A percentile compares a stretch with the other conserved stretches of the same genome.
phyloP scores from a whole-genome alignment of 2,113 vertebrate genomes.

The Pyxicephalus adspersus region DNA sequence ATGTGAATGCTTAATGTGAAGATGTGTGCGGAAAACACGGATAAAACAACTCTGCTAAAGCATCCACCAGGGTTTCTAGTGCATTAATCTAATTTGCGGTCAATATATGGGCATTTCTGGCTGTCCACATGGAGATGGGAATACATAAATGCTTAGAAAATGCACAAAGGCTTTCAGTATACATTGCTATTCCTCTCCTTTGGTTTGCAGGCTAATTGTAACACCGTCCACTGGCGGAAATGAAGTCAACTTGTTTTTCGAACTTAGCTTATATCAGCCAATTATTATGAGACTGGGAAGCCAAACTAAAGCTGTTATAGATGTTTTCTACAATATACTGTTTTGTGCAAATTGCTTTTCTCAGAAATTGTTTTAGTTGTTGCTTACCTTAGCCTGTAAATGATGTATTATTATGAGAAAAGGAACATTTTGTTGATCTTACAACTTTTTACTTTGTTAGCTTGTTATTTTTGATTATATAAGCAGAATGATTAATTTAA shows the following conservation, averaged over 20 bases:
- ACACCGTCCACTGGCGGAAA: not conserved
- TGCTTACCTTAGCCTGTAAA: not conserved
- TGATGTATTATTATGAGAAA: not conserved
- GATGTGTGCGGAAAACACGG: slow-evolving; percentile 18
- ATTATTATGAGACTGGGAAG: not conserved
- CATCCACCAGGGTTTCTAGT: slow-evolving; percentile 16
- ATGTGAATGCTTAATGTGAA: slow-evolving; percentile 44
- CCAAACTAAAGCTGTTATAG: not conserved
- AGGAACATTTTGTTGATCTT: not conserved
- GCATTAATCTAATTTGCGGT: slow-evolving; percentile 37
- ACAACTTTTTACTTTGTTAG: not conserved
- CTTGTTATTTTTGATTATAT: not conserved
- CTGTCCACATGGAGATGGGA: slow-evolving; percentile 11
- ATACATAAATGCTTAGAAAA: not conserved
- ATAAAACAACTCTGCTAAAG: not conserved
- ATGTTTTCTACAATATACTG: not conserved
- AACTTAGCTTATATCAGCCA: not conserved
- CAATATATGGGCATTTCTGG: not conserved
- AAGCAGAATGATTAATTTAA: too few relatives aligned
- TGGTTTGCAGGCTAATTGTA: slow-evolving; percentile 5
- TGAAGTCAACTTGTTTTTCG: not conserved
- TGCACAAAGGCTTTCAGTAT: slow-evolving; percentile 1
- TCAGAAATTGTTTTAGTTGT: slow-evolving; percentile 4
- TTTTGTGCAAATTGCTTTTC: slow-evolving; percentile 5
- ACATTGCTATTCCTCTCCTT: not conserved